These are phyloP conservation scores for Ichneumoninae sp. DNA, from an alignment of 2,888 invertebrate genomes.

Conservation along the genomic window DNA sequence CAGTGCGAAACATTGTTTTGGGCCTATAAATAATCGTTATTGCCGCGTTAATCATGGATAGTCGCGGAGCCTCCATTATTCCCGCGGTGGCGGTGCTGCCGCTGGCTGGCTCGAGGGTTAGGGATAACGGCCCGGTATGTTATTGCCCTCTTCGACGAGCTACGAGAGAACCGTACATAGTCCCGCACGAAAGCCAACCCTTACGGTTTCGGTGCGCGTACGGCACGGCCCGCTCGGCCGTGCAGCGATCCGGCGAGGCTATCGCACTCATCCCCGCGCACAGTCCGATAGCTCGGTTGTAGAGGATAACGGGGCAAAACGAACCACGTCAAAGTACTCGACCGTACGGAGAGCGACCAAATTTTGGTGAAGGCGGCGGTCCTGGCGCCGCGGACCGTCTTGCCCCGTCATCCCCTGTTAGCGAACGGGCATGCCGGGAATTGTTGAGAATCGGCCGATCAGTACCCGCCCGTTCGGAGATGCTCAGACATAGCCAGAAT, in stretches of 20 bases:
- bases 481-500: constrained; percentile 77
- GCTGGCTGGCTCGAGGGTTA: constrained; percentile 44
- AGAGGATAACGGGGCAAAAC: constrained; percentile 17
- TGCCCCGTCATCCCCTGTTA: background rate
- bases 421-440: constrained; percentile 77
- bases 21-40: constrained; percentile 83
- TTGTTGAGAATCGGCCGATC: constrained; percentile 78
- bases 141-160: constrained; percentile 77
- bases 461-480: constrained; percentile 69
- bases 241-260: constrained; percentile 28
- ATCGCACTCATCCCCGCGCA: constrained; percentile 9
- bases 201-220: constrained; percentile 71
- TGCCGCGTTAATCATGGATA: constrained; percentile 83
- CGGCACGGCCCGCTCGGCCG: constrained; percentile 23
- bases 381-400: background rate
- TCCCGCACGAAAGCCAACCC: constrained; percentile 72
- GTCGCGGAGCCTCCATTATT: constrained; percentile 79
- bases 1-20: constrained; percentile 82
- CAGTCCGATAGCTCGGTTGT: constrained; percentile 11
- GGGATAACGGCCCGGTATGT: constrained; percentile 74
- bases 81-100: constrained; percentile 67
- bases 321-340: background rate
- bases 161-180: constrained; percentile 44
- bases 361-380: background rate
- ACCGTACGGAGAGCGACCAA: background rate